Conservation (phyloP, 2,888 invertebrate species). For the Craniophora ligustri region DNA sequence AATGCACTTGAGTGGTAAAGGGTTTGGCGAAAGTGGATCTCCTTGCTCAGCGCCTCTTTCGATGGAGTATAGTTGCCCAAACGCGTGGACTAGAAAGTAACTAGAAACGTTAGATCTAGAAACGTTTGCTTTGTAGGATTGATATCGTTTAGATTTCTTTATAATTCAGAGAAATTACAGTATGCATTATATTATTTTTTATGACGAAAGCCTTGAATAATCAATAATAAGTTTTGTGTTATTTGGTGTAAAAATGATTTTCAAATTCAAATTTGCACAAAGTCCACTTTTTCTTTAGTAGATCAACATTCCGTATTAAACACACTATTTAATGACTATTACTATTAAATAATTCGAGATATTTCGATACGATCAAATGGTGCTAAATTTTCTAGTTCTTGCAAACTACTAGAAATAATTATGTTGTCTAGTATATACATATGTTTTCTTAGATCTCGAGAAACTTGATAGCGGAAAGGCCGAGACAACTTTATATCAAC, state of each 20-base stretch:
- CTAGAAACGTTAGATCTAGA: no score
- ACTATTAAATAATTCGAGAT: not conserved
- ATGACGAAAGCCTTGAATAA: no score
- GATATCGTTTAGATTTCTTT: not conserved
- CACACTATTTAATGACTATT: not conserved
- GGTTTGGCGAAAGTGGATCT: not conserved
- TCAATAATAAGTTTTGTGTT: no score
- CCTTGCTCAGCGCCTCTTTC: not conserved
- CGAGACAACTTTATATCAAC: slow-evolving; percentile 50
- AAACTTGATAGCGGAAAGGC: slow-evolving; percentile 41
- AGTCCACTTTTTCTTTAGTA: no score
- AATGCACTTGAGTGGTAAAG: not conserved
- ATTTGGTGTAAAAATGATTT: no score
- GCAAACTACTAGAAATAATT: slow-evolving; percentile 33
- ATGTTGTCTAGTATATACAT: slow-evolving; percentile 31
- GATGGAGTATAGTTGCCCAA: not conserved
- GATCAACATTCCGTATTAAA: no score
- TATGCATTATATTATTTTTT: no score
- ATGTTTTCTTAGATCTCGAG: slow-evolving; percentile 43
- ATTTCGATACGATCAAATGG: slow-evolving; percentile 8
- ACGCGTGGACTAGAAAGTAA: no score
- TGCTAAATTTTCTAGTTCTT: slow-evolving; percentile 15
- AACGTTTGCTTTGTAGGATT: no score
- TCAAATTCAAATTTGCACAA: no score
- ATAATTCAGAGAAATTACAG: no score